Conservation (phyloP, 2,113 vertebrate species). For the Salvelinus fontinalis region DNA sequence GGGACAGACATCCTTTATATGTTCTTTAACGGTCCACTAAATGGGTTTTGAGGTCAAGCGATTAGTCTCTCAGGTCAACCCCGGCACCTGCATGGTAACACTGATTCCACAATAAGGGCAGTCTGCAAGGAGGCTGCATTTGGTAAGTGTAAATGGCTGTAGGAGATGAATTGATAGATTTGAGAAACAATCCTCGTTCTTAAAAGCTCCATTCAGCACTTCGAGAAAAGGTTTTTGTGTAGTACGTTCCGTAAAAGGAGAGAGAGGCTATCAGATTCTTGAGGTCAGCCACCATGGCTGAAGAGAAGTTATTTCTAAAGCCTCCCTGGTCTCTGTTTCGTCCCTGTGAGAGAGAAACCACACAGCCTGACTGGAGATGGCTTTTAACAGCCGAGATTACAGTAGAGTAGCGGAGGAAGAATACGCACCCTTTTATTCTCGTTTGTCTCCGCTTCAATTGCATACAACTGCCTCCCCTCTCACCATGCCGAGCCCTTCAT, state of each 20-base stretch:
- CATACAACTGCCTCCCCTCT: constrained; percentile 48
- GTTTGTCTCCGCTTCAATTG: constrained; percentile 57
- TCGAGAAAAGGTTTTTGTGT: constrained; percentile 54
- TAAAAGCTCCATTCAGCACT: constrained; percentile 55
- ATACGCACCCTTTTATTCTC: constrained; percentile 60
- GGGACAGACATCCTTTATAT: background rate
- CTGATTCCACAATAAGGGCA: constrained; percentile 27
- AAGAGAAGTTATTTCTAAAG: constrained; percentile 55
- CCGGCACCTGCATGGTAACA: constrained; percentile 27
- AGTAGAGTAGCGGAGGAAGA: constrained; percentile 29
- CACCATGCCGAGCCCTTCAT: constrained; percentile 49
- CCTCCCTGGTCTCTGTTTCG: constrained; percentile 35
- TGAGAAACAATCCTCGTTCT: background rate
- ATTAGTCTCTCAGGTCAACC: constrained; percentile 21
- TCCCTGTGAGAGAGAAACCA: constrained; percentile 52
- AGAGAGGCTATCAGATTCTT: constrained; percentile 76
- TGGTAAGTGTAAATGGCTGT: background rate
- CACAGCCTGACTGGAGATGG: constrained; percentile 59
- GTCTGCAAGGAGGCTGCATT: background rate
- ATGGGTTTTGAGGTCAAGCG: constrained; percentile 29
- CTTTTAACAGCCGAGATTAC: constrained; percentile 72
- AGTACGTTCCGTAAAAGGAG: constrained; percentile 61
- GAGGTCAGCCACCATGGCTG: constrained; percentile 63
- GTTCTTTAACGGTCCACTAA: constrained; percentile 29
- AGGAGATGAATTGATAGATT: background rate